These are phyloP conservation scores for Stenurella melanura DNA, from an alignment of 2,888 invertebrate genomes.

Conservation along the genomic window DNA sequence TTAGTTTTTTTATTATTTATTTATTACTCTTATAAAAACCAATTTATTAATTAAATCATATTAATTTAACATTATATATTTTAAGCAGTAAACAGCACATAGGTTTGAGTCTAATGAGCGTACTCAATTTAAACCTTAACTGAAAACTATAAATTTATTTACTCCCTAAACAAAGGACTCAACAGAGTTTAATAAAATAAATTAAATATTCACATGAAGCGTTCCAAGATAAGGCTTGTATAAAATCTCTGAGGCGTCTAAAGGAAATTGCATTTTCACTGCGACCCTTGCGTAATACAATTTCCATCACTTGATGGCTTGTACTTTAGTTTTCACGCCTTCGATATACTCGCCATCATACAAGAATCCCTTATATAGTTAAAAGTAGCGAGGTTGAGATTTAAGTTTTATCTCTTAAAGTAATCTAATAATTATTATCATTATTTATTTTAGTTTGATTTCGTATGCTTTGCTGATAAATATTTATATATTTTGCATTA, in stretches of 20 bases:
- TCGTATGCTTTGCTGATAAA: no score
- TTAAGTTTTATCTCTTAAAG: constrained; percentile 1
- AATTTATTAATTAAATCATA: background rate
- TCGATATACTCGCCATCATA: constrained; percentile 34
- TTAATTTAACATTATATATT: background rate
- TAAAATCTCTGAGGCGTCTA: constrained; percentile 67
- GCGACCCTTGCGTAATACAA: constrained; percentile 68
- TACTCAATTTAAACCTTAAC: background rate
- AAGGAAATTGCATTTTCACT: constrained; percentile 69
- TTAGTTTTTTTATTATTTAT: no score
- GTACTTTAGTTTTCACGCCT: constrained; percentile 56
- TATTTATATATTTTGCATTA: no score
- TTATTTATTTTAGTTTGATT: no score
- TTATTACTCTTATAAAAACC: no score
- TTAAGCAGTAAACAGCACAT: no score
- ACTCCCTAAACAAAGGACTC: constrained; percentile 44
- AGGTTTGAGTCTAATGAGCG: background rate
- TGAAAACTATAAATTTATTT: constrained; percentile 1
- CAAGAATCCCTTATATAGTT: constrained; percentile 21
- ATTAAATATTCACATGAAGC: constrained; percentile 58
- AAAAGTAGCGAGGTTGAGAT: constrained; percentile 7
- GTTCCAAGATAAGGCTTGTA: constrained; percentile 61
- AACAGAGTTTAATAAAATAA: constrained; percentile 53
- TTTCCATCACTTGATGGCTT: constrained; percentile 69
- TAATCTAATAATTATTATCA: background rate